Evolutionary conservation across 1,140 invertebrate species (phyloP).

Genomic region (Solenopsis fugax): DNA sequence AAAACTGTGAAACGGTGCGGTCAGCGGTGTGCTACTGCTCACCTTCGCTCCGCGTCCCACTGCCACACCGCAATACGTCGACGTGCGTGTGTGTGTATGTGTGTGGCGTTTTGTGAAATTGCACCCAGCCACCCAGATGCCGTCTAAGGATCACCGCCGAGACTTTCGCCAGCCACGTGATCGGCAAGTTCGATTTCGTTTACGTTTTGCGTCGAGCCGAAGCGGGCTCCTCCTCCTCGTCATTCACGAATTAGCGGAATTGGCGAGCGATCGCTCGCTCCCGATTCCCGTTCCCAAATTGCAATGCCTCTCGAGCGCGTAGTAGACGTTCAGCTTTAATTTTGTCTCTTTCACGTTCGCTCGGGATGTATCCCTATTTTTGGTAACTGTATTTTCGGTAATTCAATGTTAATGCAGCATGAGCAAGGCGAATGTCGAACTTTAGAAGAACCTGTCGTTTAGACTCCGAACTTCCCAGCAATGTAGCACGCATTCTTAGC

Average conservation of each 20-base stretch:
- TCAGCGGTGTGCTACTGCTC: too few relatives aligned
- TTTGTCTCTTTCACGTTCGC: background rate
- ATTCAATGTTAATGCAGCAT: background rate
- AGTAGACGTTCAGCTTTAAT: background rate
- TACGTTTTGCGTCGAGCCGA: background rate
- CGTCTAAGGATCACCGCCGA: conserved; percentile 26
- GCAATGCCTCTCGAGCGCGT: too few relatives aligned
- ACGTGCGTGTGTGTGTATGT: background rate
- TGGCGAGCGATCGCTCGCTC: background rate
- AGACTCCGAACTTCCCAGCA: background rate
- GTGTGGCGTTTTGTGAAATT: conserved; percentile 1
- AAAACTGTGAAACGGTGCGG: too few relatives aligned
- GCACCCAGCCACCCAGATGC: conserved; percentile 15
- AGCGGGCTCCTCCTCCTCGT: background rate
- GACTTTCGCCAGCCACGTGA: conserved; percentile 38
- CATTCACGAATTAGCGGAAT: background rate
- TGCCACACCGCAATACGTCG: background rate
- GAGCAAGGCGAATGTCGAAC: background rate
- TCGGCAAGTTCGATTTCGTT: conserved; percentile 26
- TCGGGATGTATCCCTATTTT: background rate
- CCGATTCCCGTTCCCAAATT: background rate
- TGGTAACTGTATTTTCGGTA: background rate
- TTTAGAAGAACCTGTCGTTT: background rate
- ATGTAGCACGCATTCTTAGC: conserved; percentile 31
- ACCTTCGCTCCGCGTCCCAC: background rate